phyloP scores from a whole-genome alignment of 2,888 invertebrate species.

The Watsonalla binaria region DNA sequence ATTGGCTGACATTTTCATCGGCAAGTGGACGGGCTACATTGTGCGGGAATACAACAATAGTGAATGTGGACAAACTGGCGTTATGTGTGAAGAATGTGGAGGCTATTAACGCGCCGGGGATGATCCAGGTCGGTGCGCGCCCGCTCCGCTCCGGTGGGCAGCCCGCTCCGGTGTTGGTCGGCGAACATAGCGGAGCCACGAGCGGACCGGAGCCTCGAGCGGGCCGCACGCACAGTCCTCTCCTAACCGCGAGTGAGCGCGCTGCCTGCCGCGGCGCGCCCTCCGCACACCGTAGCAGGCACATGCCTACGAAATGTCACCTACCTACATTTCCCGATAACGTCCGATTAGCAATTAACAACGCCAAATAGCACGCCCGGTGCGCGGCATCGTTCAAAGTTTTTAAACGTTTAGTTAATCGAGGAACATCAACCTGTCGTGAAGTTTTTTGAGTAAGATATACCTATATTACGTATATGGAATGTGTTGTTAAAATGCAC shows the following conservation, averaged over 20 bases:
- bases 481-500: conserved; percentile 67
- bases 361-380: conserved; percentile 56
- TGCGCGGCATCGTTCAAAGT: conserved; percentile 40
- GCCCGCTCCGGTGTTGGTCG: conserved; percentile 19
- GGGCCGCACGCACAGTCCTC: conserved; percentile 64
- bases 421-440: conserved; percentile 29
- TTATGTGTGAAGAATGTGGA: conserved; percentile 14
- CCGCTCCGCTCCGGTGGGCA: conserved; percentile 27
- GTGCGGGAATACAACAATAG: conserved; percentile 3
- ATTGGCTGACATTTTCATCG: conserved; percentile 27
- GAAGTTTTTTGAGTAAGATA: conserved; percentile 50
- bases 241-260: conserved; percentile 73
- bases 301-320: conserved; percentile 68
- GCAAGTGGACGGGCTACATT: neutral
- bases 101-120: conserved; percentile 48
- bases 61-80: conserved; percentile 8
- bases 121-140: conserved; percentile 61
- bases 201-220: conserved; percentile 22
- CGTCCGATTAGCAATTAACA: conserved; percentile 58
- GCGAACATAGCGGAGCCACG: conserved; percentile 5
- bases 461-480: conserved; percentile 41
- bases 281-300: conserved; percentile 53
- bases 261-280: conserved; percentile 71
- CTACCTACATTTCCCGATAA: conserved; percentile 62
- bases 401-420: conserved; percentile 27